Percentiles rank a stretch among this genome's conserved stretches.
Conservation (phyloP, 2,888 invertebrate species). For the Leucoptera coffeella region DNA sequence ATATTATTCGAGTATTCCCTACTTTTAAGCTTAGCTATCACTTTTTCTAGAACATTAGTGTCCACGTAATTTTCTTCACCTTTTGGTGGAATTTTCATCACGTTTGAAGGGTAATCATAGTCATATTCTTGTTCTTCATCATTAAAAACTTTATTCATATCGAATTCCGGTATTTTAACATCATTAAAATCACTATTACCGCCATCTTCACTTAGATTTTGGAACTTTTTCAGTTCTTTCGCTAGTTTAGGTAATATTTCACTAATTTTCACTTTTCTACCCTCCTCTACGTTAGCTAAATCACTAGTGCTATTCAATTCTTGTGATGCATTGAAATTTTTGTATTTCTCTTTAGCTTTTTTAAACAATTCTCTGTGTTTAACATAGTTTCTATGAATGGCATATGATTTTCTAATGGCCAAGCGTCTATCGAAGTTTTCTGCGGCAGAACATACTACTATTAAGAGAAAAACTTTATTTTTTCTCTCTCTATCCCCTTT, state of each 20-base stretch:
- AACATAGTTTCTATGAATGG: conserved; percentile 31
- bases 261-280: conserved; percentile 15
- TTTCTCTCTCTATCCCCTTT: conserved; percentile 12
- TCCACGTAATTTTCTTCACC: conserved; percentile 32
- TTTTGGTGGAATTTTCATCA: conserved; percentile 40
- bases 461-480: conserved; percentile 54
- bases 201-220: conserved; percentile 17
- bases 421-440: conserved; percentile 58
- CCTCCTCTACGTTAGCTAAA: conserved; percentile 9
- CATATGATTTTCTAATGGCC: conserved; percentile 71
- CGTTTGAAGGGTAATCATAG: conserved; percentile 27
- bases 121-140: conserved; percentile 5
- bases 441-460: conserved; percentile 72
- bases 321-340: conserved; percentile 27
- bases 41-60: conserved; percentile 16
- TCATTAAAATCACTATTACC: conserved; percentile 24
- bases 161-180: conserved; percentile 24
- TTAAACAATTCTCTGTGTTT: conserved; percentile 18
- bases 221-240: conserved; percentile 22
- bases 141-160: conserved; percentile 29
- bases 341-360: conserved; percentile 19
- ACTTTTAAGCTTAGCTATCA: too few species aligned
- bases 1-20: too few species aligned
- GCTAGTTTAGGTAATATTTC: conserved; percentile 27
- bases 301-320: too few species aligned